Conservation (phyloP, 2,888 invertebrate genomes). For the Phaonia tiefii region DNA sequence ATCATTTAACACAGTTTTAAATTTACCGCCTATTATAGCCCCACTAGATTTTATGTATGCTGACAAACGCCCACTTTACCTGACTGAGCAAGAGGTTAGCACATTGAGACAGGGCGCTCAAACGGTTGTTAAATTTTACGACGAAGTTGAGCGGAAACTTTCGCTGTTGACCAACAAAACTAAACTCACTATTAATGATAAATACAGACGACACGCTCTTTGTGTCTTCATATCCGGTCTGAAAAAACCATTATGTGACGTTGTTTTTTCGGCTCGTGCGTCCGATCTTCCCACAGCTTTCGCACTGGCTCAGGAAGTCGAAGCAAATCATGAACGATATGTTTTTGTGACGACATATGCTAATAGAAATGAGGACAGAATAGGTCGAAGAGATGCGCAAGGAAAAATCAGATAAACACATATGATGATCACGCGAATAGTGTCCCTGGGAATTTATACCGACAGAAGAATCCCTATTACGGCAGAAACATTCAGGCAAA, state of each 20-base stretch:
- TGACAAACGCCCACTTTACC: not conserved
- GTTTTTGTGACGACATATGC: no score
- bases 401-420: not conserved
- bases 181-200: not conserved
- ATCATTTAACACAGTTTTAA: not conserved
- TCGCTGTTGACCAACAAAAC: not conserved
- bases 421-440: not conserved
- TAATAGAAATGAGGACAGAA: no score
- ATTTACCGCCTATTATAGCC: not conserved
- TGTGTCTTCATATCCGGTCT: not conserved
- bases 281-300: no score
- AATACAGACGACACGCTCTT: not conserved
- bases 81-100: not conserved
- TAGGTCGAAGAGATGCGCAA: not conserved
- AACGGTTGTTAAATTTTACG: not conserved
- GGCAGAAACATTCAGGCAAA: not conserved
- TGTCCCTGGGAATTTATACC: not conserved
- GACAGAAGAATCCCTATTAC: no score
- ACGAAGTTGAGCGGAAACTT: no score
- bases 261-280: not conserved
- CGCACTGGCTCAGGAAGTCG: no score
- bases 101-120: not conserved
- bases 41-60: no score
- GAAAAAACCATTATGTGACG: not conserved
- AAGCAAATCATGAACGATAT: no score